These are phyloP conservation scores for Anser cygnoides DNA, from an alignment of 2,113 vertebrate species.

Conservation along the genomic window DNA sequence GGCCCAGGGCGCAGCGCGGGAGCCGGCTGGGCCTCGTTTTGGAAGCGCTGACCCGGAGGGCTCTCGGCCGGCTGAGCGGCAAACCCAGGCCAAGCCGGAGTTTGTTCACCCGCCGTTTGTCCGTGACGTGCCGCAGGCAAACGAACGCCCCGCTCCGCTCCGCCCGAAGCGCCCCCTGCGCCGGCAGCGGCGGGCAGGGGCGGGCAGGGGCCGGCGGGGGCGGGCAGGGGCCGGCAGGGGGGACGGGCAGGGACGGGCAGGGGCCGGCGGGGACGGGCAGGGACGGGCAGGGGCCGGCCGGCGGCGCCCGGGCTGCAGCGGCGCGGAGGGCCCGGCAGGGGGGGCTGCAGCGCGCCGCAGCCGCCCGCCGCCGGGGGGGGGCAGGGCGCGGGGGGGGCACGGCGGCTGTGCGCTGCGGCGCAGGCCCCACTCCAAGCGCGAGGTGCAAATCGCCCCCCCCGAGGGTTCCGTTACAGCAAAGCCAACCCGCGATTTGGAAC, in stretches of 20 bases:
- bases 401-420: not conserved
- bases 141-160: not conserved
- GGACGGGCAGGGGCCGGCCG: too few relatives aligned
- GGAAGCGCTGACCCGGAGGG: not conserved
- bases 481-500: not conserved
- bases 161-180: too few relatives aligned
- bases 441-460: not conserved
- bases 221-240: too few relatives aligned
- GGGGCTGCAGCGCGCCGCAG: constrained; percentile 76
- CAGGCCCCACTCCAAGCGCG: not conserved
- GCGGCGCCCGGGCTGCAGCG: constrained; percentile 41
- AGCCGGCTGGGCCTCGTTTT: constrained; percentile 6
- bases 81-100: not conserved
- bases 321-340: constrained; percentile 73
- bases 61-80: not conserved
- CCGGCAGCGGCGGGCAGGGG: too few relatives aligned
- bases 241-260: too few relatives aligned
- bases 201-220: too few relatives aligned
- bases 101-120: not conserved
- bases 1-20: not conserved
- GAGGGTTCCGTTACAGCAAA: not conserved
- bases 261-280: too few relatives aligned
- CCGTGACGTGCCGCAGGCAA: not conserved
- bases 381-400: too few relatives aligned
- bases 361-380: too few relatives aligned